These are phyloP conservation scores for Prolemur simus DNA, from an alignment of 2,113 vertebrate genomes.

Conservation along the genomic window DNA sequence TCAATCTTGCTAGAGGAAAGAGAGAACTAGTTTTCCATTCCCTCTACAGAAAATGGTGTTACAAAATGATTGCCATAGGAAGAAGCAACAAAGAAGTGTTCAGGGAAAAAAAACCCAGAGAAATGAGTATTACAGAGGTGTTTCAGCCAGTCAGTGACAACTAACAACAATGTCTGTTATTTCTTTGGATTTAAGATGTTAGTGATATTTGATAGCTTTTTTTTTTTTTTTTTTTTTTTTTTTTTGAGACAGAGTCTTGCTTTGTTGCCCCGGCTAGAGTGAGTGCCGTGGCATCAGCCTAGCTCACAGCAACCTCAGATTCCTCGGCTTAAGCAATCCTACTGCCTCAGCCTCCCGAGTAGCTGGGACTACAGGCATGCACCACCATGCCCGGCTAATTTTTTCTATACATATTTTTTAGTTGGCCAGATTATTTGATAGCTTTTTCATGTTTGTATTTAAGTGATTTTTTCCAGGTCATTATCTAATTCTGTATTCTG, in stretches of 20 bases:
- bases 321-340: too few relatives aligned
- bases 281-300: too few relatives aligned
- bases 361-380: too few relatives aligned
- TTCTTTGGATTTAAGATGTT: not conserved
- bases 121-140: not conserved
- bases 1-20: not conserved
- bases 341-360: too few relatives aligned
- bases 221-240: too few relatives aligned
- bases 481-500: not conserved
- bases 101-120: not conserved
- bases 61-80: not conserved
- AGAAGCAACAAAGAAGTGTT: not conserved
- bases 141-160: not conserved
- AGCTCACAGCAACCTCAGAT: too few relatives aligned
- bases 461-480: not conserved
- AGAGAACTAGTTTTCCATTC: slow-evolving; percentile 30
- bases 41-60: not conserved
- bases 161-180: not conserved
- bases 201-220: not conserved
- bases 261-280: too few relatives aligned
- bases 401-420: too few relatives aligned
- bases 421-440: not conserved
- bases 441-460: not conserved
- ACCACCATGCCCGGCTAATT: too few relatives aligned
- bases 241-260: too few relatives aligned